phyloP scores from a whole-genome alignment of 2,888 invertebrate genomes.

The Petrophora chlorosata region DNA sequence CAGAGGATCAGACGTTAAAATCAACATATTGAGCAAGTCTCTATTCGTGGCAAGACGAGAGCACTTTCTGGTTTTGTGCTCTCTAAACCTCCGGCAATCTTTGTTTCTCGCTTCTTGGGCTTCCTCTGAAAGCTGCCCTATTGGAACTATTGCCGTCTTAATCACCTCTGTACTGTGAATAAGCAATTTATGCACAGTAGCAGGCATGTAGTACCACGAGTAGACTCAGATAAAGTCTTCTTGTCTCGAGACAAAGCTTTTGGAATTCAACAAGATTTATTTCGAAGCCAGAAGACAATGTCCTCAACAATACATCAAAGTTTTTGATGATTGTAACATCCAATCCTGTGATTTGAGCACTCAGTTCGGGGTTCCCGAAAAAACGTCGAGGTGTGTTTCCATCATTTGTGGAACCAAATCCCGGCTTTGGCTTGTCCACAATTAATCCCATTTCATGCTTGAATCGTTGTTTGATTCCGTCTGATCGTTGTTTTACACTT shows the following conservation, averaged over 20 bases:
- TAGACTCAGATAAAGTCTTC: background rate
- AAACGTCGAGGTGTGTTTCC: background rate
- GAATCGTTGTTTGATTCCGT: too few relatives aligned
- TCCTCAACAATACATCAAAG: background rate
- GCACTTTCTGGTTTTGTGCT: background rate
- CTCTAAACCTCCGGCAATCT: background rate
- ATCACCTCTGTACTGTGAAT: background rate
- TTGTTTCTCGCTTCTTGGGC: background rate
- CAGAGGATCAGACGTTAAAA: background rate
- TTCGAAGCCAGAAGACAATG: background rate
- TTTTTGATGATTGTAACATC: background rate
- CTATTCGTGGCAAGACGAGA: background rate
- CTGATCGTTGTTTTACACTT: background rate
- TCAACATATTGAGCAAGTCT: background rate
- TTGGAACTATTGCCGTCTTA: background rate
- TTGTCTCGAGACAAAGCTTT: too few relatives aligned
- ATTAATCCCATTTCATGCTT: too few relatives aligned
- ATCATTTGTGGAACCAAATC: background rate
- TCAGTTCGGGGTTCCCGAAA: slow-evolving; percentile 1
- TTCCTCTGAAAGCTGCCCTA: too few relatives aligned
- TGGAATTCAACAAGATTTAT: background rate
- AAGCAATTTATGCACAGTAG: background rate
- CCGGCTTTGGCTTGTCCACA: background rate
- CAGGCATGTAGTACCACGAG: too few relatives aligned
- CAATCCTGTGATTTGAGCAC: background rate